phyloP scores from a whole-genome alignment of 2,113 vertebrate species.

The Otus sunia region DNA sequence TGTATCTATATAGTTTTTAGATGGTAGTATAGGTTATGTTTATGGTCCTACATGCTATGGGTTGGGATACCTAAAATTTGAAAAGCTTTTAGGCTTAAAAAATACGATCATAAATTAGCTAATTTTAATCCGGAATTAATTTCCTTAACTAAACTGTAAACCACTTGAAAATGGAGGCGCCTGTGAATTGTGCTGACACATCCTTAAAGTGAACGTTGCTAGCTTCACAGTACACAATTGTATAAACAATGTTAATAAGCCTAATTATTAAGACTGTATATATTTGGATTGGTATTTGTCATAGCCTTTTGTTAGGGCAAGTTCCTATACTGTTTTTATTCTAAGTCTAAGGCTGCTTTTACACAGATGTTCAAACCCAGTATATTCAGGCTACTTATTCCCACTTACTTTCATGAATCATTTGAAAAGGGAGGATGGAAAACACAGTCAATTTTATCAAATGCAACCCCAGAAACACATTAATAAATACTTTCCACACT shows the following conservation, averaged over 20 bases:
- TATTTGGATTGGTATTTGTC: neutral
- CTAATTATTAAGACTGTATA: slow-evolving; percentile 5
- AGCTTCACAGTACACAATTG: neutral
- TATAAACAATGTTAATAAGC: slow-evolving; percentile 12
- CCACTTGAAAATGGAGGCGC: slow-evolving; percentile 14
- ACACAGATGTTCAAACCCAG: neutral
- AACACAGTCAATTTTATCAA: slow-evolving; percentile 2
- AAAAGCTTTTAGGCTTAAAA: neutral
- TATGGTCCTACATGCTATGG: neutral
- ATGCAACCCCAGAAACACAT: neutral
- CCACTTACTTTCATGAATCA: neutral
- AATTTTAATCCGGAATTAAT: slow-evolving; percentile 14
- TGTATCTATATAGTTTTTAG: neutral
- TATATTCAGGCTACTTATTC: neutral
- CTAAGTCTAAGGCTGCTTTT: neutral
- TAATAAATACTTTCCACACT: neutral
- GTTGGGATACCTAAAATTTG: neutral
- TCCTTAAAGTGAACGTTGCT: neutral
- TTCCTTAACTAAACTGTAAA: slow-evolving; percentile 20
- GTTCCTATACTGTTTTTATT: neutral
- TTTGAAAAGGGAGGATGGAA: slow-evolving; percentile 14
- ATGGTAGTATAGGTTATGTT: neutral
- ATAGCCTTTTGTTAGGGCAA: neutral
- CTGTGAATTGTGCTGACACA: neutral
- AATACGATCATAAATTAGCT: neutral